These are phyloP conservation scores for Chaenocephalus aceratus DNA, from an alignment of 2,113 vertebrate genomes.

Conservation along the genomic window DNA sequence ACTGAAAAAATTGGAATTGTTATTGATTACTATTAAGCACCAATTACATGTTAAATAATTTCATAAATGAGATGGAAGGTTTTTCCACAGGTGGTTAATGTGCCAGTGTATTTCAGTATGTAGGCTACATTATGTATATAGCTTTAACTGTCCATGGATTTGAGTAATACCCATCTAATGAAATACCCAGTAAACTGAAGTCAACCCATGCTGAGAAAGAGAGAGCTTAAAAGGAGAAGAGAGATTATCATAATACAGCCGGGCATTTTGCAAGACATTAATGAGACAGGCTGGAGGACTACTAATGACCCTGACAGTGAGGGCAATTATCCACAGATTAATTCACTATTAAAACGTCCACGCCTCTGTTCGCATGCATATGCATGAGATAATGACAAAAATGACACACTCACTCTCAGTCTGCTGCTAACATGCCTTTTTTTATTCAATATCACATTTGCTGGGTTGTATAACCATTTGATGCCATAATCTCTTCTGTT, in stretches of 20 bases:
- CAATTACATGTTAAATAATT: background rate
- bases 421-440: slow-evolving; percentile 12
- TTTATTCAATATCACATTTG: slow-evolving; percentile 33
- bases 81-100: slow-evolving; percentile 23
- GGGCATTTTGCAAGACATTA: slow-evolving; percentile 46
- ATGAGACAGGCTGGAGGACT: slow-evolving; percentile 49
- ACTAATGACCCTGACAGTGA: slow-evolving; percentile 63
- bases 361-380: slow-evolving; percentile 55
- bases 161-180: slow-evolving; percentile 38
- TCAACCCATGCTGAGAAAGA: slow-evolving; percentile 20
- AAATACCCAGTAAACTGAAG: slow-evolving; percentile 41
- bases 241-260: slow-evolving; percentile 45
- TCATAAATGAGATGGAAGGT: background rate
- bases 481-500: slow-evolving; percentile 54
- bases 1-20: background rate
- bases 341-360: slow-evolving; percentile 54
- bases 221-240: slow-evolving; percentile 8
- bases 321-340: slow-evolving; percentile 69
- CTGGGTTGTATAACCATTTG: slow-evolving; percentile 51
- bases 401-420: slow-evolving; percentile 11
- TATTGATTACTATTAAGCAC: background rate
- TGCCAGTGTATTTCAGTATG: background rate
- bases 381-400: slow-evolving; percentile 21
- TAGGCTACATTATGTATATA: background rate
- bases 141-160: slow-evolving; percentile 7